Percentiles rank a stretch among this genome's conserved stretches.
Conservation (phyloP, 1,140 invertebrate species). For the Hestina assimilis region DNA sequence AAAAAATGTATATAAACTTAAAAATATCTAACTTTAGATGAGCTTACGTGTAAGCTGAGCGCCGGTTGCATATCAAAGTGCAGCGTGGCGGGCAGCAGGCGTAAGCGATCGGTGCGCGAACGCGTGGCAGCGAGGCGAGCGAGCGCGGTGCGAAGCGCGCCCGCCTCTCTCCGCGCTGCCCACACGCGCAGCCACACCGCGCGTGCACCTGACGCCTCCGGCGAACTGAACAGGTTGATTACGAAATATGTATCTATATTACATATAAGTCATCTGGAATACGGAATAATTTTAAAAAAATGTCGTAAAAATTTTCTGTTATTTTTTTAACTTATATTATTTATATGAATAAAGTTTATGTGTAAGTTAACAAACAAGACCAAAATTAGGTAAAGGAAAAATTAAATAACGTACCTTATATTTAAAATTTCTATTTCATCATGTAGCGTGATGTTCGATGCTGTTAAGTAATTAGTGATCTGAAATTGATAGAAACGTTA, state of each 20-base stretch:
- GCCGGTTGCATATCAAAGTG: conserved; percentile 69
- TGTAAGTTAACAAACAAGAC: too few relatives aligned
- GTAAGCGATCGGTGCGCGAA: conserved; percentile 38
- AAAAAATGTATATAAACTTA: too few relatives aligned
- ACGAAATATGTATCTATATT: not conserved
- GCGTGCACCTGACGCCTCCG: conserved; percentile 40
- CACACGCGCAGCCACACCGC: conserved; percentile 60
- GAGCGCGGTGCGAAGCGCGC: conserved; percentile 49
- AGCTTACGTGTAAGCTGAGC: conserved; percentile 52
- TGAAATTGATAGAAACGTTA: conserved; percentile 64
- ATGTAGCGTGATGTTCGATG: conserved; percentile 82
- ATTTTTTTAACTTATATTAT: too few relatives aligned
- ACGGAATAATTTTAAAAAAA: not conserved
- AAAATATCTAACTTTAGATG: too few relatives aligned
- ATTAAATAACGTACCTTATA: conserved; percentile 79
- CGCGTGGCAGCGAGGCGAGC: conserved; percentile 46
- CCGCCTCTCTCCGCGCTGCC: conserved; percentile 52
- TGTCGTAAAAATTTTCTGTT: too few relatives aligned
- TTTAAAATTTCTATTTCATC: conserved; percentile 84
- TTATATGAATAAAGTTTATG: too few relatives aligned
- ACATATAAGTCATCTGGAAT: not conserved
- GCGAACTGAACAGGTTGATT: conserved; percentile 36
- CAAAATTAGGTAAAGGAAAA: not conserved
- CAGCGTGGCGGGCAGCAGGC: conserved; percentile 47
- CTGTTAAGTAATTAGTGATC: conserved; percentile 82